Conservation (phyloP, 2,797 vertebrate species). For the Halcyon leucocephala region DNA sequence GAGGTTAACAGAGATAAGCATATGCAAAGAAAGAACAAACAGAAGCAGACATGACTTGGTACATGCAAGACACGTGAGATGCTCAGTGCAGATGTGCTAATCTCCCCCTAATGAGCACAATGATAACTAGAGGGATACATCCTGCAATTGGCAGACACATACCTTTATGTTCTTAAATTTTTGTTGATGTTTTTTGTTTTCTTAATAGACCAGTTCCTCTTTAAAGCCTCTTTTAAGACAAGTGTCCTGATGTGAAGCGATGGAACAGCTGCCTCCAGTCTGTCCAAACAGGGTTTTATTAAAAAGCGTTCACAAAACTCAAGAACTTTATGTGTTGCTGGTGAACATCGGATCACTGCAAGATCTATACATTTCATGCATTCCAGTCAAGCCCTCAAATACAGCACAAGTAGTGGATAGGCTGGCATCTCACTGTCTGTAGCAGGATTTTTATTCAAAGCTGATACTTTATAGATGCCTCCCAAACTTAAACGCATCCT, state of each 20-base stretch:
- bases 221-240: background rate
- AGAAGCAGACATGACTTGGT: background rate
- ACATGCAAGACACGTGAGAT: background rate
- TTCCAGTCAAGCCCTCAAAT: background rate
- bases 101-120: background rate
- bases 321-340: background rate
- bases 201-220: background rate
- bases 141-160: background rate
- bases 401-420: background rate
- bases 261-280: background rate
- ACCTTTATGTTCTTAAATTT: background rate
- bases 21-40: background rate
- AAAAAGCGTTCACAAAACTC: background rate
- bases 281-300: background rate
- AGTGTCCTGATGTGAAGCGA: background rate
- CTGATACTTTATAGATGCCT: background rate
- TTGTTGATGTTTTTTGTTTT: background rate
- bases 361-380: background rate
- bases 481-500: background rate
- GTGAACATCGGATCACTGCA: background rate
- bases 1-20: background rate
- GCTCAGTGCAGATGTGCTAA: background rate
- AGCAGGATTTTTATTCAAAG: background rate
- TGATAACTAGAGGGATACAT: background rate
- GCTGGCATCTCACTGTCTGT: accelerated